A percentile compares a stretch with the other conserved stretches of the same genome.
phyloP scores from a whole-genome alignment of 2,113 vertebrate species.

The Mastomys natalensis region DNA sequence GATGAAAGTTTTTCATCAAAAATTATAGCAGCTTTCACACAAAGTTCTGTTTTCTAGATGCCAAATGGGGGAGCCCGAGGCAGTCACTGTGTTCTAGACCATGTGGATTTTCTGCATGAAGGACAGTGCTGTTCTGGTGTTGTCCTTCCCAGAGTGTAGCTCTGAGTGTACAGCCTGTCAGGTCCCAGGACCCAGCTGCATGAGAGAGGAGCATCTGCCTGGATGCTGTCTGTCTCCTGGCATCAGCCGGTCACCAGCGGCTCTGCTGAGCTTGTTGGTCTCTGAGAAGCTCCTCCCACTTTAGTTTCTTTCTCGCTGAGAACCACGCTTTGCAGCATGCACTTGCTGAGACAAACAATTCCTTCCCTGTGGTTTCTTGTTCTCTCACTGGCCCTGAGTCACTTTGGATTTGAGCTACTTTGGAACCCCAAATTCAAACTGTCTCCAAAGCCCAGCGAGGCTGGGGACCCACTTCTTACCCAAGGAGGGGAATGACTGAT shows the following conservation, averaged over 20 bases:
- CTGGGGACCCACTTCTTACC: background rate
- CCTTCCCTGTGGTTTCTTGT: background rate
- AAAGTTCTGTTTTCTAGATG: slow-evolving; percentile 23
- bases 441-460: background rate
- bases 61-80: background rate
- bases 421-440: background rate
- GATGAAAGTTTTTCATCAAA: background rate
- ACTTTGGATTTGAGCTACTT: background rate
- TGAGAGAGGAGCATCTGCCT: background rate
- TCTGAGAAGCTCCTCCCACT: background rate
- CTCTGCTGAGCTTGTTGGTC: background rate
- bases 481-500: background rate
- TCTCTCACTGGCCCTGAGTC: background rate
- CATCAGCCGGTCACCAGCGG: background rate
- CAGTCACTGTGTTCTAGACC: background rate
- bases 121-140: background rate
- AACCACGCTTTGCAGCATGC: background rate
- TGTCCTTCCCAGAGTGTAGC: background rate
- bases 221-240: background rate
- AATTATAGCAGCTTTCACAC: background rate
- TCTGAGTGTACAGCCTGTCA: background rate
- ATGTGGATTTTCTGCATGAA: background rate
- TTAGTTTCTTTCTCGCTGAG: background rate
- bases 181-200: background rate
- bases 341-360: background rate